Evolutionary conservation across 2,888 invertebrate species (phyloP).

Genomic region (Ernsta delagoae): DNA sequence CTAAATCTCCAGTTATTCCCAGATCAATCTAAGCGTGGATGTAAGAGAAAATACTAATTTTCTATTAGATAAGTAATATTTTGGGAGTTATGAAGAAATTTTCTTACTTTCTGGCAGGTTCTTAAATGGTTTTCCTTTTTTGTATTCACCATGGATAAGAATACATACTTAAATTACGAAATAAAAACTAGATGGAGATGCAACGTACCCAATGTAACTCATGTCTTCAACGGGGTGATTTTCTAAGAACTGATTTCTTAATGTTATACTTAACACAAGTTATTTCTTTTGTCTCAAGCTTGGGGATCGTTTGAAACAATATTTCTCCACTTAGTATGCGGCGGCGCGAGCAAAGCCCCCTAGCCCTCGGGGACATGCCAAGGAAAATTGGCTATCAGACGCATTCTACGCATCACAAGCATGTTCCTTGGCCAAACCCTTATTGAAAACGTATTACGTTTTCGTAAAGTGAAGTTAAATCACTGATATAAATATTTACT

Average conservation of each 20-base stretch:
- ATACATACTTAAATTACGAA: too few species aligned
- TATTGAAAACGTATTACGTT: conserved; percentile 3
- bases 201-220: too few species aligned
- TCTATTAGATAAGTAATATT: too few species aligned
- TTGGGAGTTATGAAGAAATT: too few species aligned
- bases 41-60: too few species aligned
- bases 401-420: conserved; percentile 11
- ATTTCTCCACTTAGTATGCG: conserved; percentile 25
- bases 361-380: conserved; percentile 9
- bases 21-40: neutral
- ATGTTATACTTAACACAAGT: neutral
- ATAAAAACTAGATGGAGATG: too few species aligned
- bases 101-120: too few species aligned
- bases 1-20: neutral
- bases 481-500: neutral
- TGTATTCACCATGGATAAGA: too few species aligned
- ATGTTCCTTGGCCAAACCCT: conserved; percentile 3
- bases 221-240: too few species aligned
- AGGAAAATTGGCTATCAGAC: conserved; percentile 22
- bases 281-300: conserved; percentile 5
- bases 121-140: too few species aligned
- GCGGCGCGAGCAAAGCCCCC: conserved; percentile 8
- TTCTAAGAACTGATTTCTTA: neutral
- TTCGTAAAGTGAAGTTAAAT: neutral
- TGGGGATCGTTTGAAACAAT: conserved; percentile 13